Base-by-base conservation (phyloP, 2,797 vertebrate genomes). In the Apodemus agrarius region DNA sequence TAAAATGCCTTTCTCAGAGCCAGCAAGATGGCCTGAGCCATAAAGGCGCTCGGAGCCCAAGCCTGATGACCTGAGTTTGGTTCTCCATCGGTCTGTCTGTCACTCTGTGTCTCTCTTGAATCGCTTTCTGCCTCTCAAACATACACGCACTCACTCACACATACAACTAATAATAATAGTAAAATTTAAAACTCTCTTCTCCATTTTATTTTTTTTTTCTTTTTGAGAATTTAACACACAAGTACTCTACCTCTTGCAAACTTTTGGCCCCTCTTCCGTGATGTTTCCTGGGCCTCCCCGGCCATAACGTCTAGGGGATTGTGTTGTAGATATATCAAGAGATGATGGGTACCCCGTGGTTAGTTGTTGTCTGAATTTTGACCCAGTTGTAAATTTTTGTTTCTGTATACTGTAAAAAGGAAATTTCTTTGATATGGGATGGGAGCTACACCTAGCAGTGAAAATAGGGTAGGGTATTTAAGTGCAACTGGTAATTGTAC, bases 241-340 rank as follows among this genome's bases (percentile, higher is more conserved):
- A 22, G 29, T 22, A 14, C 19, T 85, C 59, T 84, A 24, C 16
- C 43, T 84, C 26, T 84, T 34, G 46, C 3, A 63, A 59, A 24
- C 17, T 14, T 3, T 43, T 9, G 9, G 1, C 0, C 3, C 37
- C 61, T 63, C 19, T 49, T 34, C 3, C 0, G 21, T 49, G 40
- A 49, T 16, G 19, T 67, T 49, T 12, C 31, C 31, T 22, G 24
- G 49, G 19, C 43, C 5, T 65, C 21, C 65, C 1, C 31, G 2
- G 65, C 5, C 65, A 72, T 17, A 21, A 61, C 6, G 0, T n/a
- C 1, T 67, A 67, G 29, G 19, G 19, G 1, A 6, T 34, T 67
- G 43, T 67, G 82, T 65, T 84, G 59, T 65, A 34, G 26, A 46
- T 82, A 8, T 43, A 43, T 19, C 57, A 31, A 16, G 24, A 1